Conservation (phyloP, 2,888 invertebrate genomes). For the Brenthis daphne region DNA sequence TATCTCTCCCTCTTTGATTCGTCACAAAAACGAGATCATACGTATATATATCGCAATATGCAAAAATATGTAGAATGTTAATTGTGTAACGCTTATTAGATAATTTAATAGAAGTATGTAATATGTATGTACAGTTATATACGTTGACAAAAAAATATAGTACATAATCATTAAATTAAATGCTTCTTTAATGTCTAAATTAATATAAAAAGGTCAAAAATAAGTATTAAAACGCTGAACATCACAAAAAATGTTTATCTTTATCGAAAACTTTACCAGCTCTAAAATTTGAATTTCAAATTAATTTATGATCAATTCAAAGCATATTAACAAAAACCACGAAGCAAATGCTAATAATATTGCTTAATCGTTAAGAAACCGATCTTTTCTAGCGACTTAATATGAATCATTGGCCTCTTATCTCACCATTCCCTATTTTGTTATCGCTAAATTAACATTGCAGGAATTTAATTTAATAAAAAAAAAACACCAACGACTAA, state of each 20-base stretch:
- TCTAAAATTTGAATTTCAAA: slow-evolving; percentile 43
- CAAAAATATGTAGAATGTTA: too few relatives aligned
- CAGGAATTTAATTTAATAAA: slow-evolving; percentile 9
- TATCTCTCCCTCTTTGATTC: too few relatives aligned
- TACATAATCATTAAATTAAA: neutral
- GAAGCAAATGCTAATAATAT: slow-evolving; percentile 45
- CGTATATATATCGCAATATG: too few relatives aligned
- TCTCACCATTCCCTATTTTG: slow-evolving; percentile 29
- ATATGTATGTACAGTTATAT: too few relatives aligned
- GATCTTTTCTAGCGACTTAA: slow-evolving; percentile 40
- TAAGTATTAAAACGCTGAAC: slow-evolving; percentile 2
- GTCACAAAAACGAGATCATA: too few relatives aligned
- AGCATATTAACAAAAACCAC: slow-evolving; percentile 41
- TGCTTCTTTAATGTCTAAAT: neutral
- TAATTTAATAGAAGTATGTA: too few relatives aligned
- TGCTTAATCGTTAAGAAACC: slow-evolving; percentile 46
- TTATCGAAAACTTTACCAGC: slow-evolving; percentile 36
- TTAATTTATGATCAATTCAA: slow-evolving; percentile 39
- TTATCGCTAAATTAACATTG: slow-evolving; percentile 32
- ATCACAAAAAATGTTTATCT: slow-evolving; percentile 26
- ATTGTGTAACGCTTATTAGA: too few relatives aligned
- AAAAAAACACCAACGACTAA: neutral
- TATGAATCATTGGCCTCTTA: slow-evolving; percentile 40
- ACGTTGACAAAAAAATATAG: too few relatives aligned
- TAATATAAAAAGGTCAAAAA: neutral